phyloP scores from a whole-genome alignment of 2,113 vertebrate genomes.

The Thalassoma bifasciatum region DNA sequence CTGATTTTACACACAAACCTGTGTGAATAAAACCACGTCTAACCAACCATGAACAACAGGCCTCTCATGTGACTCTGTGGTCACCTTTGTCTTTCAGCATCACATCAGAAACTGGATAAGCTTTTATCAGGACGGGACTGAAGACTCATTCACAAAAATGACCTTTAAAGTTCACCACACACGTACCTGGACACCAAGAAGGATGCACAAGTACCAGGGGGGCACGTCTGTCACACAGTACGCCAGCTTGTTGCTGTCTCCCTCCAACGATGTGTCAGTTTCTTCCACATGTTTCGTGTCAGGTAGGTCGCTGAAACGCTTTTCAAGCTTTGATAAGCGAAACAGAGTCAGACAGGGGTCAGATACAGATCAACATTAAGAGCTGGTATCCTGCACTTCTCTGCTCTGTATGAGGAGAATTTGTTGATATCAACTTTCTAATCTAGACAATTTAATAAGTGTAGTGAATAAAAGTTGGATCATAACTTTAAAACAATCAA shows the following conservation, averaged over 20 bases:
- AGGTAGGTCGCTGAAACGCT: constrained; percentile 71
- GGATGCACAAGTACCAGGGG: constrained; percentile 94
- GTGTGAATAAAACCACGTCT: constrained; percentile 3
- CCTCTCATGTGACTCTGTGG: constrained; percentile 29
- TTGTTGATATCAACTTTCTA: not conserved
- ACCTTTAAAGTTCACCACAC: not conserved
- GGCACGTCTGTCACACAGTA: constrained; percentile 89
- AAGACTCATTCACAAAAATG: not conserved
- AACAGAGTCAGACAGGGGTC: not conserved
- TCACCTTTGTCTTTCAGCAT: constrained; percentile 17
- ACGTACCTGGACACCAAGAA: constrained; percentile 91
- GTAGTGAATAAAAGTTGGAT: not conserved
- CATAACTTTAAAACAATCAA: not conserved
- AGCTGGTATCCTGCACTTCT: not conserved
- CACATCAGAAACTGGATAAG: not conserved
- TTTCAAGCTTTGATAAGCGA: constrained; percentile 61
- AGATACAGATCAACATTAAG: too few relatives aligned
- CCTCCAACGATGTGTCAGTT: constrained; percentile 31
- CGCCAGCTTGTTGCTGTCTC: constrained; percentile 75
- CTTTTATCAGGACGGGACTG: not conserved
- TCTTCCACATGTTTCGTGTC: constrained; percentile 49
- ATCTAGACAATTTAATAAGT: too few relatives aligned
- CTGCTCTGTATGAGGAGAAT: not conserved
- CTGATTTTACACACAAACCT: constrained; percentile 8
- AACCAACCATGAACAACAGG: constrained; percentile 1